Evolutionary conservation across 2,797 vertebrate species (phyloP).

Genomic region (Galago senegalensis): DNA sequence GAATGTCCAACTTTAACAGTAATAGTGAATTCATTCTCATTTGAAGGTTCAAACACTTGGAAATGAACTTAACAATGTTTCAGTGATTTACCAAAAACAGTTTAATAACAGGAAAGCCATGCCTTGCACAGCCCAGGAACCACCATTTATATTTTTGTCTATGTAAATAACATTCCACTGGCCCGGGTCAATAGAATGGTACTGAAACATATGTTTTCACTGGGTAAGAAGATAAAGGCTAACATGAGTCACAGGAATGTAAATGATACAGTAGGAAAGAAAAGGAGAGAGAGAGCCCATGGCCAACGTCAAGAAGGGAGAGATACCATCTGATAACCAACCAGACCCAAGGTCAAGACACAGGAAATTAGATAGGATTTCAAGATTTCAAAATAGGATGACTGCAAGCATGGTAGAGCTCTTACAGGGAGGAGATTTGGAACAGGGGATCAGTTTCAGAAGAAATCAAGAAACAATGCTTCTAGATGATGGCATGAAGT

Average conservation of each 20-base stretch:
- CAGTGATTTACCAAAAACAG: not conserved
- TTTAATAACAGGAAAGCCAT: not conserved
- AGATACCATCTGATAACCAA: not conserved
- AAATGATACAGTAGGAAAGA: not conserved
- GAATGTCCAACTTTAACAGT: not conserved
- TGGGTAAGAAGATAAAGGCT: not conserved
- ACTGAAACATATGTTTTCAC: not conserved
- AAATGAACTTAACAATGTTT: constrained; percentile 10
- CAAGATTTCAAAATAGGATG: constrained; percentile 43
- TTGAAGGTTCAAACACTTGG: constrained; percentile 6
- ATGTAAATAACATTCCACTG: not conserved
- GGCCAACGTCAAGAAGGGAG: not conserved
- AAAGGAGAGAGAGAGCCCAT: not conserved
- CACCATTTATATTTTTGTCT: not conserved
- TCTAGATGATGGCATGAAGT: not conserved
- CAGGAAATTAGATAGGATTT: constrained; percentile 32
- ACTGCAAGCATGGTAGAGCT: not conserved
- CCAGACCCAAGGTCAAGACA: not conserved
- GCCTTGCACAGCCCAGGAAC: not conserved
- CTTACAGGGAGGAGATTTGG: constrained; percentile 4
- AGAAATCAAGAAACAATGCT: constrained; percentile 48
- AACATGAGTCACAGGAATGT: not conserved
- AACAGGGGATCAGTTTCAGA: not conserved
- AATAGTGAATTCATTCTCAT: constrained; percentile 40
- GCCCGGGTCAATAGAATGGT: not conserved